Evolutionary conservation across 2,113 vertebrate species (phyloP).

Genomic region (Stictonetta naevosa): DNA sequence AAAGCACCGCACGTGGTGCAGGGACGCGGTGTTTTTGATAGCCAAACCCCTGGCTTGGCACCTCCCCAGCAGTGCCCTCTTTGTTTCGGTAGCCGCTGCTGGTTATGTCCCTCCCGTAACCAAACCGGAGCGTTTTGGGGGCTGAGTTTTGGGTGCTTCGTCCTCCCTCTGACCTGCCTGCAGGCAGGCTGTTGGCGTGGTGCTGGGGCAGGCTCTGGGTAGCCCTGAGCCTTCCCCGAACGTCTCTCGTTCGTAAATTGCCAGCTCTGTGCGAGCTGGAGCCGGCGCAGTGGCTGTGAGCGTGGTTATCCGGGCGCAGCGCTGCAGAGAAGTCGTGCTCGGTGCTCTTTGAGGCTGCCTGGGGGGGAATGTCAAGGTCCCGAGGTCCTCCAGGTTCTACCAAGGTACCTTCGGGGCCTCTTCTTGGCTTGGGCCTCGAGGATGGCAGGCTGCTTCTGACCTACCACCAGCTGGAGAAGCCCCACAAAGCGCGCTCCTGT

Average conservation of each 20-base stretch:
- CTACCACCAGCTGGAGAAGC: not conserved
- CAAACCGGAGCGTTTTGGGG: fast-evolving
- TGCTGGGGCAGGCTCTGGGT: fast-evolving
- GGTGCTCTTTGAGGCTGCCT: fast-evolving
- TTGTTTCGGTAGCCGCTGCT: not conserved
- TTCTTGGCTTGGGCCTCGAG: not conserved
- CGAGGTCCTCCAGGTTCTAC: not conserved
- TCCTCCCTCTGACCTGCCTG: not conserved
- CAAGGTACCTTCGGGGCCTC: not conserved
- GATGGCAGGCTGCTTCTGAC: not conserved
- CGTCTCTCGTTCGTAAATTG: fast-evolving
- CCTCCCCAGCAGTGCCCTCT: fast-evolving
- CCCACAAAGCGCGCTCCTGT: fast-evolving
- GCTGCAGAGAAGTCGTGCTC: fast-evolving
- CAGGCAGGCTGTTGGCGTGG: not conserved
- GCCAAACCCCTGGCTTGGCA: no score
- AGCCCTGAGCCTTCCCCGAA: not conserved
- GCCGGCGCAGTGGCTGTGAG: no score
- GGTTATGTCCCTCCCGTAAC: not conserved
- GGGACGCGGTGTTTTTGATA: no score
- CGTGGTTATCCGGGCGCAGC: not conserved
- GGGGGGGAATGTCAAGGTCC: not conserved
- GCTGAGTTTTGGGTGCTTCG: not conserved
- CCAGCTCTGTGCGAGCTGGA: not conserved
- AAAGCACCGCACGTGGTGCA: no score